phyloP scores from a whole-genome alignment of 2,113 vertebrate species.

The Myodes glareolus region DNA sequence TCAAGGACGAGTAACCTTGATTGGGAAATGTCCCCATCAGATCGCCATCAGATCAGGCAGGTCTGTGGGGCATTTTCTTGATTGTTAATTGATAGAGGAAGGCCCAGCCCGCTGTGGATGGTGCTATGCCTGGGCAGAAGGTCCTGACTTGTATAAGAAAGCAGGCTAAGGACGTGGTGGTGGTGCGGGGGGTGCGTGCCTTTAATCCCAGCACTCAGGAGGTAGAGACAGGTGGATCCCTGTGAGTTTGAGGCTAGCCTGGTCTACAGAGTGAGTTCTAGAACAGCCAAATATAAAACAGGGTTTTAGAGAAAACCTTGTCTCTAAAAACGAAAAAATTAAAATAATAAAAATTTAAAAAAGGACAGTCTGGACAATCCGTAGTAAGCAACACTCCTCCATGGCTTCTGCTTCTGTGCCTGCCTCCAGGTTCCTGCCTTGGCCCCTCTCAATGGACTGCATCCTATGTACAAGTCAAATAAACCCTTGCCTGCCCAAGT shows the following conservation, averaged over 20 bases:
- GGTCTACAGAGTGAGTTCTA: too few relatives aligned
- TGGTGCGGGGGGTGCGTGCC: accelerated
- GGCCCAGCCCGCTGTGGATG: not conserved
- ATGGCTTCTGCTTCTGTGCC: not conserved
- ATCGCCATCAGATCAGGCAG: too few relatives aligned
- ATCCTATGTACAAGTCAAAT: not conserved
- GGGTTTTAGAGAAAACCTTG: too few relatives aligned
- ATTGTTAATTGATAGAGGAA: not conserved
- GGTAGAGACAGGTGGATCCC: too few relatives aligned
- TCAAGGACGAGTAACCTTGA: not conserved
- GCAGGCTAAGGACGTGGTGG: not conserved
- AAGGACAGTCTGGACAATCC: not conserved
- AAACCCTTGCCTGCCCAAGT: not conserved
- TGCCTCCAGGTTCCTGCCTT: not conserved
- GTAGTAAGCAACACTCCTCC: not conserved
- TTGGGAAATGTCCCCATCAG: not conserved
- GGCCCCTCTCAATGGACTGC: not conserved
- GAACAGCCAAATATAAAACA: too few relatives aligned
- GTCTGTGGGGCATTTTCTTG: not conserved
- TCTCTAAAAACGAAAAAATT: too few relatives aligned
- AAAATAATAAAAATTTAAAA: too few relatives aligned
- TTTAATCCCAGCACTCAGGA: too few relatives aligned
- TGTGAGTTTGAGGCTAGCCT: too few relatives aligned
- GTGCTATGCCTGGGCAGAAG: not conserved
- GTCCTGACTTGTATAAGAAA: not conserved